phyloP scores from a whole-genome alignment of 2,797 vertebrate genomes.

The Macropus fuliginosus region DNA sequence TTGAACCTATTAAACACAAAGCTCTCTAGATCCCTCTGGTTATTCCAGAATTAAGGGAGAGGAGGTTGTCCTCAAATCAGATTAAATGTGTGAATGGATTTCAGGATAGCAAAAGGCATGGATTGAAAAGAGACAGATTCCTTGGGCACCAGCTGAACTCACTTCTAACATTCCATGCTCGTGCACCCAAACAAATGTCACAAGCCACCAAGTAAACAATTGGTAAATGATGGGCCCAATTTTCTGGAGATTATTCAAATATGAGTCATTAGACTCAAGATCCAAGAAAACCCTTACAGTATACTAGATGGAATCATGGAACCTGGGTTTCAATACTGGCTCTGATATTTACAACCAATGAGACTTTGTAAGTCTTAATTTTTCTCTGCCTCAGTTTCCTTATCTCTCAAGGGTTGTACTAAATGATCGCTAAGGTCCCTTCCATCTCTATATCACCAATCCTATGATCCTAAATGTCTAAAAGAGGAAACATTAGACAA shows the following conservation, averaged over 20 bases:
- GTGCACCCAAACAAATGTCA: background rate
- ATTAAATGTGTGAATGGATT: background rate
- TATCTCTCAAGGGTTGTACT: background rate
- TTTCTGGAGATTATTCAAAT: background rate
- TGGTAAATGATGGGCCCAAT: background rate
- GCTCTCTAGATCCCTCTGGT: background rate
- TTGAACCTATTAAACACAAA: background rate
- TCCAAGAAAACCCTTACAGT: background rate
- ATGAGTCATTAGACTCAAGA: background rate
- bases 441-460: background rate
- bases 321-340: background rate
- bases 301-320: background rate
- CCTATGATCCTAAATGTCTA: background rate
- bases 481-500: background rate
- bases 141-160: background rate
- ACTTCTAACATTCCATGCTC: background rate
- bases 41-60: background rate
- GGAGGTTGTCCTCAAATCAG: background rate
- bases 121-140: background rate
- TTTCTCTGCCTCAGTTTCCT: background rate
- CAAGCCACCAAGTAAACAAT: background rate
- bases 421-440: background rate
- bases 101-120: background rate
- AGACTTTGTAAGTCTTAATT: background rate
- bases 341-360: background rate